Evolutionary conservation across 2,113 vertebrate genomes (phyloP), one percentile per base, ranked within the genome.

Genomic region (Brachyhypopomus gauderio): DNA sequence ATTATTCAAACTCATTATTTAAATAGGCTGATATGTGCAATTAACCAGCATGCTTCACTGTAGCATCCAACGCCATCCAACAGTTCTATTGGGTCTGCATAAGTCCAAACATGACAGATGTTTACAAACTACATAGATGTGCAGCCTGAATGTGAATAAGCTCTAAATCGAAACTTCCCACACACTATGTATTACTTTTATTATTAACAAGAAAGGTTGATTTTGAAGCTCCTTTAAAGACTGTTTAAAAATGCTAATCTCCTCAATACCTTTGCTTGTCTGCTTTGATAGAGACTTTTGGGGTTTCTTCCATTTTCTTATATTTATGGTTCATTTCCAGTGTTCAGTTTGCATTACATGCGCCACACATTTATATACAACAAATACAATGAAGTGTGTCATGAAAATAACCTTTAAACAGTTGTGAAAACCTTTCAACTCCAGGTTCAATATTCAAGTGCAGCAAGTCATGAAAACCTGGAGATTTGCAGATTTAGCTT

Each of bases 371-470:
- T 69, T 38, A 38, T 69, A 38, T n/a, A 41, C 20, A 41, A 70
- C 22, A 41, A 41, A 70, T 41, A 70, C 19, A 70, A 2, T 70
- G 19, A 41, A 38, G 20, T 22, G 17, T 38, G n/a, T 41, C 20
- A 70, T 70, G 20, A 70, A 70, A 70, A 41, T 70, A 41, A 70
- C 66, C 12, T 52, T 70, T 12, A 5, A 67, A 36, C 30, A 8
- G 45, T 52, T 52, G 45, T 52, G 45, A 52, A 52, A 6, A 45
- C 9, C 4, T 64, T 5, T 64, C 27, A 66, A 34, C 63, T 66
- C 63, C 63, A 12, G 14, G 25, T 30, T 34, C 63, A 66, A 67
- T 36, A 38, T 67, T 67, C 64, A 67, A 67, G 64, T 67, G 64
- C 64, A 36, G 12, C 12, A 52, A 36, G 17, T 20, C 36, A 19